Conservation (phyloP, 2,113 vertebrate genomes). For the Oryzias melastigma region DNA sequence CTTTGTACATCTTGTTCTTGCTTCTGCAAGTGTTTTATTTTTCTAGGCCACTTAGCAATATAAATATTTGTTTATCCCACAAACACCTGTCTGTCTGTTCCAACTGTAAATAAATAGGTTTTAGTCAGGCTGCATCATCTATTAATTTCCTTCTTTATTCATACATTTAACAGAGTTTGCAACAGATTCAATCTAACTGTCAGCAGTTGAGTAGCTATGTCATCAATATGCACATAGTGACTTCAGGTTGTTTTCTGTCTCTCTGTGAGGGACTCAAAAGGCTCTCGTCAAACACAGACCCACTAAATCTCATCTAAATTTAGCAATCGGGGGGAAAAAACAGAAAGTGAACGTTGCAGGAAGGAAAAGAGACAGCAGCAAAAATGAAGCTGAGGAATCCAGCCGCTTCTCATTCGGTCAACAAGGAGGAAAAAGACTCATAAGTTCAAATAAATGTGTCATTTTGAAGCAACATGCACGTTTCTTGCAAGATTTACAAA, state of each 20-base stretch:
- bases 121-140: not conserved
- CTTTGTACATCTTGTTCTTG: conserved; percentile 25
- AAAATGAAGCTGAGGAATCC: conserved; percentile 6
- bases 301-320: conserved; percentile 30
- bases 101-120: not conserved
- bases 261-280: conserved; percentile 23
- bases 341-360: conserved; percentile 4
- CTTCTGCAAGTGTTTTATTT: conserved; percentile 28
- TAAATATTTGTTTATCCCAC: conserved; percentile 9
- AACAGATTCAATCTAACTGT: conserved; percentile 3
- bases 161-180: conserved; percentile 1
- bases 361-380: not conserved
- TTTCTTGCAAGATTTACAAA: not conserved
- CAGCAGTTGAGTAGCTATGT: conserved; percentile 1
- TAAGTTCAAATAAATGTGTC: too few relatives aligned
- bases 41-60: conserved; percentile 16
- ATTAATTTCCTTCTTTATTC: conserved; percentile 7
- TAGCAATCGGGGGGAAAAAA: not conserved
- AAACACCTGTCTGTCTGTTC: not conserved
- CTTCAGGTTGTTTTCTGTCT: conserved; percentile 34
- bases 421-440: not conserved
- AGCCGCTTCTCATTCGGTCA: conserved; percentile 4
- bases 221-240: conserved; percentile 34
- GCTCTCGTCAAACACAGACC: conserved; percentile 39
- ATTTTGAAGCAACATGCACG: too few relatives aligned